A percentile compares a stretch with the other conserved stretches of the same genome.
Evolutionary conservation across 2,888 invertebrate species (phyloP).

Genomic region (Lampropteryx suffumata): DNA sequence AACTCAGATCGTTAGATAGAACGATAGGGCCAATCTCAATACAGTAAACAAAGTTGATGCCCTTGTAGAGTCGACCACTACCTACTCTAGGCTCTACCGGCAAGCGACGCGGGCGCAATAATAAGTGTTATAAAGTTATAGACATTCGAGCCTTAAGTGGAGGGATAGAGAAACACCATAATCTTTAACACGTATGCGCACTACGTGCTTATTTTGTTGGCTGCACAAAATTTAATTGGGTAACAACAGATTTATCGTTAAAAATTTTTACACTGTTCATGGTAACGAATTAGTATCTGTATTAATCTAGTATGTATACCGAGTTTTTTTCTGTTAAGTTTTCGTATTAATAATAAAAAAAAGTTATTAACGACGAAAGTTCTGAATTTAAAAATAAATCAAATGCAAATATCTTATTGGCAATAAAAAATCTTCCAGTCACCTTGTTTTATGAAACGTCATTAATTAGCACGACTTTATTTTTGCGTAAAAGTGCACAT

Average conservation of each 20-base stretch:
- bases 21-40: constrained; percentile 50
- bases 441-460: no score
- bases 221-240: background rate
- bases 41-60: constrained; percentile 73
- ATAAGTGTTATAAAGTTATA: constrained; percentile 34
- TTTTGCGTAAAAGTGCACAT: constrained; percentile 9
- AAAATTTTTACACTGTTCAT: no score
- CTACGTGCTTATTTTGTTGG: constrained; percentile 14
- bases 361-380: no score
- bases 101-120: constrained; percentile 45
- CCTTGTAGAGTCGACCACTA: constrained; percentile 53
- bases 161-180: constrained; percentile 50
- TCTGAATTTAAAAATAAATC: no score
- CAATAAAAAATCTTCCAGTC: no score
- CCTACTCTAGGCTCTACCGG: constrained; percentile 21
- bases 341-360: no score
- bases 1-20: constrained; percentile 33
- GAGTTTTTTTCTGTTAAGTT: no score
- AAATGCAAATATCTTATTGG: no score
- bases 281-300: no score
- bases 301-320: no score
- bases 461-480: background rate
- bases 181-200: constrained; percentile 29
- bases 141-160: constrained; percentile 48
- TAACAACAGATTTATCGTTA: constrained; percentile 1